These are phyloP conservation scores for Uloborus diversus DNA, from an alignment of 1,140 invertebrate species.

Conservation along the genomic window DNA sequence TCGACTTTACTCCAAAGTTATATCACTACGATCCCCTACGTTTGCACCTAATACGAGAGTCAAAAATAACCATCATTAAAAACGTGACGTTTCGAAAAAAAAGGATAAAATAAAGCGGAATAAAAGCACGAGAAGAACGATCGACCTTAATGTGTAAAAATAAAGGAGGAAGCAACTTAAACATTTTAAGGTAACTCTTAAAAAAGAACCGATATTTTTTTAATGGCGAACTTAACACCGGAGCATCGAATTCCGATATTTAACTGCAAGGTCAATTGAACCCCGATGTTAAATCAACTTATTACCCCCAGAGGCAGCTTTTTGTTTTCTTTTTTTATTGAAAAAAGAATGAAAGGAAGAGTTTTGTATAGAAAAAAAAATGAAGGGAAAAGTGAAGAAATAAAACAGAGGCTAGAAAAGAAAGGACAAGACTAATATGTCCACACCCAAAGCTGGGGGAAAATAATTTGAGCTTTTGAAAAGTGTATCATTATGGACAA, in stretches of 20 bases:
- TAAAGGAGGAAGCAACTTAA: no score
- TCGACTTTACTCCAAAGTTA: no score
- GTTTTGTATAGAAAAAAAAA: background rate
- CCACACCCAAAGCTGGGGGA: conserved; percentile 25
- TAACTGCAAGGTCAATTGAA: conserved; percentile 42
- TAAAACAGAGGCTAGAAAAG: conserved; percentile 4
- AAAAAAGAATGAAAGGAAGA: background rate
- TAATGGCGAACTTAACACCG: conserved; percentile 45
- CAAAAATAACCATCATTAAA: no score
- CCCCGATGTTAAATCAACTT: conserved; percentile 10
- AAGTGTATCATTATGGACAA: conserved; percentile 21
- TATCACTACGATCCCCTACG: no score
- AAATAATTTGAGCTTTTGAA: conserved; percentile 24
- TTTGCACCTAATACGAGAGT: no score
- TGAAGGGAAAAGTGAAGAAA: background rate
- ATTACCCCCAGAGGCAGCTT: conserved; percentile 5
- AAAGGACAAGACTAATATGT: conserved; percentile 37
- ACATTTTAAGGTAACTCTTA: background rate
- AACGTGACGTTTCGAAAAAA: no score
- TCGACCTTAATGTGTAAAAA: no score
- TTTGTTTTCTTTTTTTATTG: background rate
- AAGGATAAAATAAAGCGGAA: no score
- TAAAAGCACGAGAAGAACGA: background rate
- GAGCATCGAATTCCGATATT: conserved; percentile 35
- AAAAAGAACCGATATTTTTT: conserved; percentile 43